A percentile compares a stretch with the other conserved stretches of the same genome.
phyloP scores from a whole-genome alignment of 2,888 invertebrate species.

The Diaprepes abbreviatus region DNA sequence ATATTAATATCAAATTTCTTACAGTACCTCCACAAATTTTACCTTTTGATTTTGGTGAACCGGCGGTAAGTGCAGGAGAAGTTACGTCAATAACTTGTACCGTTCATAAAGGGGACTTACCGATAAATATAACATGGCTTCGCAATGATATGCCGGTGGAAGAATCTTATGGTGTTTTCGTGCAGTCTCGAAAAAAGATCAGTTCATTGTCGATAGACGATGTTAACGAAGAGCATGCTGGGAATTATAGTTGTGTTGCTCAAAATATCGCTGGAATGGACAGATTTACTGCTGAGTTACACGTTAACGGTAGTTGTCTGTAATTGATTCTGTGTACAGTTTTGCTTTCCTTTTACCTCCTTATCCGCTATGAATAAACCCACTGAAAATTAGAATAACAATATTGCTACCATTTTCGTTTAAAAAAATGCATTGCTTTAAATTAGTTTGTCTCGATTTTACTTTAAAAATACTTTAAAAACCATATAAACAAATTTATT shows the following conservation, averaged over 20 bases:
- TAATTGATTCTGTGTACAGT: background rate
- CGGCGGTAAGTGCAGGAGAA: conserved; percentile 69
- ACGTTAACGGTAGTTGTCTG: conserved; percentile 74
- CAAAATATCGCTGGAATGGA: conserved; percentile 77
- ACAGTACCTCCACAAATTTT: conserved; percentile 84
- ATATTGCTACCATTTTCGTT: no score
- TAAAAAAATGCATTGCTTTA: no score
- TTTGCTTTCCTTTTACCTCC: background rate
- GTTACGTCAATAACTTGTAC: conserved; percentile 70
- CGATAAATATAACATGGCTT: conserved; percentile 81
- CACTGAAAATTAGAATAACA: no score
- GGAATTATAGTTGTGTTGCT: conserved; percentile 81
- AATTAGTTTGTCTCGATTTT: no score
- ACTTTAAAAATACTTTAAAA: no score
- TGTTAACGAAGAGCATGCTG: conserved; percentile 79
- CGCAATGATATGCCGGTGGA: conserved; percentile 68
- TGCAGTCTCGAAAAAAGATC: conserved; percentile 71
- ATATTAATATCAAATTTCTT: no score
- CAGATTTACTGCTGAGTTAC: conserved; percentile 74
- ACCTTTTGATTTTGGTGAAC: conserved; percentile 82
- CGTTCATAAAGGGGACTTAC: conserved; percentile 82
- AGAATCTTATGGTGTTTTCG: conserved; percentile 62
- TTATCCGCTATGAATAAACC: no score
- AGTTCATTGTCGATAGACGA: conserved; percentile 79
- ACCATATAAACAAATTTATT: no score